Base-by-base conservation (phyloP, 2,113 vertebrate genomes). In the Lophotis ruficrista region DNA sequence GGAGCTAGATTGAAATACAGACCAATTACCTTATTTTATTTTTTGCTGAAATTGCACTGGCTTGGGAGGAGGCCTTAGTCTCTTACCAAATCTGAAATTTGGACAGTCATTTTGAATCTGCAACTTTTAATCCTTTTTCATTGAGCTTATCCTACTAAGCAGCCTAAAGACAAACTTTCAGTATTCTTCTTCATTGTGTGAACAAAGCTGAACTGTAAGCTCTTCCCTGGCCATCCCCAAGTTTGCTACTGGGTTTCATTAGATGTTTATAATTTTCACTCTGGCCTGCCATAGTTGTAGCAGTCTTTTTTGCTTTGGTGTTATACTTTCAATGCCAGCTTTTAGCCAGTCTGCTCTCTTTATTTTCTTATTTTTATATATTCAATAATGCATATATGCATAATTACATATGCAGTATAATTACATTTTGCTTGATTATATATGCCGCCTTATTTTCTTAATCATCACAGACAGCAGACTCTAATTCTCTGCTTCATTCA, bases 361-460 rank as follows among this genome's bases (percentile, higher is more conserved):
- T 61, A 60, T 6, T 79, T 83, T 56, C 65, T 18, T 81, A 62
- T 75, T 89, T 89, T 77, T 66, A 54, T 70, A 41, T 28, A 70
- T 65, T 81, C 50, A 61, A 10, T 71, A 66, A 78, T 45, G n/a
- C 28, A 47, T 56, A 22, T 37, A 37, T 45, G 20, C 54, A 54
- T 87, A 70, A 87, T 73, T 84, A 70, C 16, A 48, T 31, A 41
- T 9, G 15, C 50, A 57, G 16, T 21, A 35, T 70, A 90, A 91
- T 84, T 87, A 70, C 7, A 57, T 93, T 92, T 93, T 82, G 6
- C 65, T 82, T 92, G 51, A 64, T 94, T 85, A 50, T n/a, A 75
- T 76, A 62, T 66, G 65, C 25, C 61, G 75, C 43, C 37, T 87
- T 78, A 21, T 93, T 84, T 84, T 85, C 48, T 89, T 88, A 71